A percentile compares a stretch with the other conserved stretches of the same genome.
These are phyloP conservation scores for Athene noctua DNA, from an alignment of 2,113 vertebrate genomes.

Conservation along the genomic window DNA sequence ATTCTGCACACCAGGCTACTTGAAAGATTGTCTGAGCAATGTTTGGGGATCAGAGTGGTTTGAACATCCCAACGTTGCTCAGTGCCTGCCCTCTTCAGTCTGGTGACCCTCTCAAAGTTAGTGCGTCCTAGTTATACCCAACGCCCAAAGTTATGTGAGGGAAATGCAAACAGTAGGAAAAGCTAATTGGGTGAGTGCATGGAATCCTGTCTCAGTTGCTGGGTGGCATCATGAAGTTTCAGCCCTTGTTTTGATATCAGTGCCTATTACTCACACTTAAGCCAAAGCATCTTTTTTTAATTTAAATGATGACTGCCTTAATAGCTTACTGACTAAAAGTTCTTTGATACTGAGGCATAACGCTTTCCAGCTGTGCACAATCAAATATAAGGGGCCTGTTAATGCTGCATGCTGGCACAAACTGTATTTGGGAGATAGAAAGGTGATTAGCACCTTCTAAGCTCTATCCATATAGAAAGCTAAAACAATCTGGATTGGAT, in stretches of 20 bases:
- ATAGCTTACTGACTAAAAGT: slow-evolving; percentile 35
- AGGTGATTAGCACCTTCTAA: slow-evolving; percentile 53
- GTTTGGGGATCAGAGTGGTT: neutral
- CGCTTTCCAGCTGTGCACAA: slow-evolving; percentile 25
- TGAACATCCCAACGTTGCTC: fast-evolving
- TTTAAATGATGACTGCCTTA: slow-evolving; percentile 38
- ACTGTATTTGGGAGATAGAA: slow-evolving; percentile 1
- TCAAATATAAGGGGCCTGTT: neutral
- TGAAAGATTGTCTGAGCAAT: neutral
- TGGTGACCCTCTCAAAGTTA: neutral
- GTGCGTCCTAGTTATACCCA: neutral
- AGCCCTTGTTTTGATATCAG: neutral
- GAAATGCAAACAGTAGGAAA: neutral
- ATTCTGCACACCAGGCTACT: neutral
- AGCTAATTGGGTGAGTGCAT: neutral
- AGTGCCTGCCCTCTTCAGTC: neutral
- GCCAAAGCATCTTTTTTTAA: neutral
- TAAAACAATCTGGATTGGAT: slow-evolving; percentile 26
- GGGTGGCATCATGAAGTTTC: neutral
- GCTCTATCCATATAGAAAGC: slow-evolving; percentile 22
- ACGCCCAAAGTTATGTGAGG: neutral
- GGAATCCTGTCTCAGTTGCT: neutral
- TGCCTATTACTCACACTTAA: slow-evolving; percentile 1
- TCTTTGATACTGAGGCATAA: slow-evolving; percentile 34
- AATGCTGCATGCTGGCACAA: neutral